Evolutionary conservation across 2,113 vertebrate species (phyloP).

Genomic region (Stegastes partitus): DNA sequence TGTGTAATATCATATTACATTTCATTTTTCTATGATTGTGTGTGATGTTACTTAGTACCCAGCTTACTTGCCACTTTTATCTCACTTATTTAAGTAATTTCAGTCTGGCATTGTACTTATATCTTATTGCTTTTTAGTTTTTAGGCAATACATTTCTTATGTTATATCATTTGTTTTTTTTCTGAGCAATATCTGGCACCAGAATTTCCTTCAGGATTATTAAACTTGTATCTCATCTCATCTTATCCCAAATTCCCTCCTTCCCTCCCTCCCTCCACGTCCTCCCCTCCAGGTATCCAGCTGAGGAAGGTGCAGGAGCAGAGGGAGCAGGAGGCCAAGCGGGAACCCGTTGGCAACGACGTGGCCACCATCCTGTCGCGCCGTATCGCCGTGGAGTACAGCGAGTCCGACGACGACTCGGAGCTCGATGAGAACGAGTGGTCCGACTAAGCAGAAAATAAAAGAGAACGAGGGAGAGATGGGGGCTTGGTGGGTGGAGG

Average conservation of each 20-base stretch:
- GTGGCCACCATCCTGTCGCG: constrained; percentile 94
- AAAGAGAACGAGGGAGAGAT: neutral
- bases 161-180: no score
- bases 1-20: no score
- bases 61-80: no score
- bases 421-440: constrained; percentile 95
- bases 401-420: constrained; percentile 95
- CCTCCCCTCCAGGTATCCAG: constrained; percentile 87
- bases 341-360: constrained; percentile 93
- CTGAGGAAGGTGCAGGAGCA: constrained; percentile 96
- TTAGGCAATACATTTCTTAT: no score
- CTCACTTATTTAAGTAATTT: no score
- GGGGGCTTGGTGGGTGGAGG: constrained; percentile 9
- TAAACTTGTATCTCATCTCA: no score
- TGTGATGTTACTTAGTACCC: no score
- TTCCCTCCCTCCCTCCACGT: neutral
- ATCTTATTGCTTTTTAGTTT: no score
- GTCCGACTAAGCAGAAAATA: constrained; percentile 86
- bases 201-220: no score
- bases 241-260: neutral
- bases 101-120: no score
- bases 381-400: constrained; percentile 95
- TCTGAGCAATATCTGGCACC: no score
- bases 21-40: no score
- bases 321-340: constrained; percentile 93